Base-by-base conservation (phyloP, 1,140 invertebrate genomes). In the Nasonia giraulti region DNA sequence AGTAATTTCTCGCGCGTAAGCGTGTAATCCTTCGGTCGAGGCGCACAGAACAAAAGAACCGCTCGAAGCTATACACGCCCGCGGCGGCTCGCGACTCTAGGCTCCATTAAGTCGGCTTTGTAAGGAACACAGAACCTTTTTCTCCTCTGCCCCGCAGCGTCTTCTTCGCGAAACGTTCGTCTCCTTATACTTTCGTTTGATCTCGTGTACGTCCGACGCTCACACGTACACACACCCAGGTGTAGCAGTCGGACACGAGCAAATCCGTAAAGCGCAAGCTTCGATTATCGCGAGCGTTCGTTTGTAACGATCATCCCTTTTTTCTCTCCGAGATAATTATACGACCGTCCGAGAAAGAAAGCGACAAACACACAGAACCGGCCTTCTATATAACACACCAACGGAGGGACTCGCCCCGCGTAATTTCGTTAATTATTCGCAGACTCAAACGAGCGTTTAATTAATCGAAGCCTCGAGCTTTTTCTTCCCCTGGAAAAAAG, bases 401-500 rank as follows among this genome's bases (percentile, higher is more conserved):
- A 27, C 27, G 27, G 27, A 27, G 27, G 27, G 27, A 27, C 27
- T 27, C 27, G 27, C 1, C 27, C 27, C 27, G 81, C 80, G 87
- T 91, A 91, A 91, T 90, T 91, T 91, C 87, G 87, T 91, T 91
- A 90, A 90, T 91, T 91, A 91, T 90, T 90, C 89, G 86, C 83
- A 83, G 77, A 73, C 40, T 81, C 71, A 37, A 44, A 10, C 62
- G 84, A 77, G 84, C 89, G 82, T 90, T 90, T 90, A 90, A 91
- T 91, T 90, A 90, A 90, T 86, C 86, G 85, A 90, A 90, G 86
- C 80, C 88, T 76, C 80, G 78, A 80, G 77, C 79, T 20, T 47
- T 62, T 50, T 80, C 47, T 23, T 20, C 23, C 85, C 83, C 27
- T 27, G 27, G 83, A 85, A 85, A 82, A 87, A 88, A 87, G 86